Evolutionary conservation across 2,113 vertebrate genomes (phyloP).

Genomic region (Chrysemys picta): DNA sequence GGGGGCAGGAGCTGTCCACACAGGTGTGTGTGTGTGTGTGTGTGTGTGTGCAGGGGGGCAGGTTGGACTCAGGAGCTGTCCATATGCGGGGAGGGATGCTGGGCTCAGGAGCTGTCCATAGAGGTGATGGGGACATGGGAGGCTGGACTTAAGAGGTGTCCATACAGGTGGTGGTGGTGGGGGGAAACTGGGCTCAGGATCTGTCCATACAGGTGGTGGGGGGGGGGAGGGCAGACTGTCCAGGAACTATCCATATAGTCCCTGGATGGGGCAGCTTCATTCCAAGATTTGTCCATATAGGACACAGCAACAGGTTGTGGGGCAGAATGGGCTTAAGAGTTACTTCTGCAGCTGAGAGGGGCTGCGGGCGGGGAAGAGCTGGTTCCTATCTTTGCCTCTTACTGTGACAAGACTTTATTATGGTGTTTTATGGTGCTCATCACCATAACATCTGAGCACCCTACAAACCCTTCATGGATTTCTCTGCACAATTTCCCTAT

Average conservation of each 20-base stretch:
- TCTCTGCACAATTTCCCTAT: not conserved
- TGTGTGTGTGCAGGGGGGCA: not conserved
- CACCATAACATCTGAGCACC: not conserved
- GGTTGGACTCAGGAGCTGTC: not conserved
- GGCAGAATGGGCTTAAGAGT: rapidly evolving
- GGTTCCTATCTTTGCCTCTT: not conserved
- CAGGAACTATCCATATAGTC: not conserved
- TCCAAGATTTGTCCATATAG: not conserved
- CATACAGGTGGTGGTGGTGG: not conserved
- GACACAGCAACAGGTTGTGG: not conserved
- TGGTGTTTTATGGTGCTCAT: not conserved
- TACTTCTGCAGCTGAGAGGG: not conserved
- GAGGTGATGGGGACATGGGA: too few relatives aligned
- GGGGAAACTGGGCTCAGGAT: not conserved
- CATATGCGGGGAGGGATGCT: too few relatives aligned
- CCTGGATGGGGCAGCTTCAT: not conserved
- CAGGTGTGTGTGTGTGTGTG: too few relatives aligned
- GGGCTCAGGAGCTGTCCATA: not conserved
- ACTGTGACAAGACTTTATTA: not conserved
- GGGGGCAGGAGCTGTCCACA: too few relatives aligned
- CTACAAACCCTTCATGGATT: not conserved
- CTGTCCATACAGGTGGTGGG: too few relatives aligned
- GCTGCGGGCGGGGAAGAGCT: not conserved
- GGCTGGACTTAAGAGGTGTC: too few relatives aligned
- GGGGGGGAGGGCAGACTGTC: not conserved